Conservation (phyloP, 2,113 vertebrate genomes). For the Melierax canorus region DNA sequence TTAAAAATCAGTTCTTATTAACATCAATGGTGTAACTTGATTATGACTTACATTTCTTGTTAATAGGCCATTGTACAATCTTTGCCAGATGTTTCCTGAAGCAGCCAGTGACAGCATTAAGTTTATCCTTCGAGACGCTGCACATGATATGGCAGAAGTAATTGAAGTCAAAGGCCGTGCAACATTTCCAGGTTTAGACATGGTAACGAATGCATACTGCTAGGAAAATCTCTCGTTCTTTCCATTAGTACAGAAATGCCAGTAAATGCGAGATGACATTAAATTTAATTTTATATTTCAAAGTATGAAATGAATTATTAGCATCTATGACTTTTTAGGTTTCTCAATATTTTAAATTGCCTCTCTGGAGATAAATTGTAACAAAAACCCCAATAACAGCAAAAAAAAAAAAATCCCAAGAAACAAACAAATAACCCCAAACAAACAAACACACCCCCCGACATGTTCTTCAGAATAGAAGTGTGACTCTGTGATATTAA, state of each 20-base stretch:
- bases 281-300: not conserved
- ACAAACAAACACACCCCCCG: too few relatives aligned
- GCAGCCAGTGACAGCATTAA: constrained; percentile 75
- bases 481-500: not conserved
- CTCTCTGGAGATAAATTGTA: not conserved
- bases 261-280: not conserved
- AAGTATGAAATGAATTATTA: not conserved
- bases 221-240: not conserved
- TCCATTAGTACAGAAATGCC: not conserved
- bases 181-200: constrained; percentile 78
- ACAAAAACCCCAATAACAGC: not conserved
- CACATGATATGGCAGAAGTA: constrained; percentile 79
- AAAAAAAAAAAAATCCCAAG: not conserved
- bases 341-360: not conserved
- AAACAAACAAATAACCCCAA: not conserved
- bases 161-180: constrained; percentile 82
- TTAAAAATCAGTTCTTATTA: not conserved
- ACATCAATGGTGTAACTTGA: not conserved
- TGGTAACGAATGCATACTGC: constrained; percentile 66
- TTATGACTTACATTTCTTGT: constrained; percentile 26
- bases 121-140: constrained; percentile 78
- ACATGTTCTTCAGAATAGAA: not conserved
- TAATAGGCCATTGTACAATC: constrained; percentile 80
- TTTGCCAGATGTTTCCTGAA: constrained; percentile 92
- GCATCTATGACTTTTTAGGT: not conserved